These are phyloP conservation scores for Globia sparganii DNA, from an alignment of 2,888 invertebrate genomes.

Conservation along the genomic window DNA sequence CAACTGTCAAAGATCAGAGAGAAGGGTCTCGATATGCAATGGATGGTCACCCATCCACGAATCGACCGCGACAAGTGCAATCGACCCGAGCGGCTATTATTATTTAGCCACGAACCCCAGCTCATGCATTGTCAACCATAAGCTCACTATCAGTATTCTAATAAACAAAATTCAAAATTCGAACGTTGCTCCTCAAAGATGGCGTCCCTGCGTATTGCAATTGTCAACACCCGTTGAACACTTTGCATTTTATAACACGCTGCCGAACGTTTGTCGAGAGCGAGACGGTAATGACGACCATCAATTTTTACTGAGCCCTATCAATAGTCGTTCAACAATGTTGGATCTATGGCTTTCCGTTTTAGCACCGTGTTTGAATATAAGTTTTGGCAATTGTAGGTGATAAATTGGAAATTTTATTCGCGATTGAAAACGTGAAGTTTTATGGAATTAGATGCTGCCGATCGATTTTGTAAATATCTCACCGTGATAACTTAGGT, in stretches of 20 bases:
- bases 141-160: background rate
- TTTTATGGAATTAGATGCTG: background rate
- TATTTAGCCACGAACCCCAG: no score
- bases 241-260: conserved; percentile 85
- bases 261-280: conserved; percentile 78
- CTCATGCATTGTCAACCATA: background rate
- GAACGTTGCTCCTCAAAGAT: conserved; percentile 48
- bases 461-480: no score
- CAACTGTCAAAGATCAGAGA: no score
- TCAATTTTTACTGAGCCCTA: conserved; percentile 78
- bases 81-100: no score
- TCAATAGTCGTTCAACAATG: conserved; percentile 62
- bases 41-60: no score
- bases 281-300: conserved; percentile 82
- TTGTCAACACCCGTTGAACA: conserved; percentile 86
- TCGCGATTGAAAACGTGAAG: background rate
- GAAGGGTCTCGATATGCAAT: no score
- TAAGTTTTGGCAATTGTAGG: conserved; percentile 27
- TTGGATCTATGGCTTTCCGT: conserved; percentile 52
- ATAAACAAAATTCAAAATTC: conserved; percentile 27
- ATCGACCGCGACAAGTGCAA: no score
- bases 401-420: conserved; percentile 9
- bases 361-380: conserved; percentile 41
- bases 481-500: no score
- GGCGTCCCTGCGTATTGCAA: conserved; percentile 76